Conservation (phyloP, 2,888 invertebrate genomes). For the Eristalinus aeneus region DNA sequence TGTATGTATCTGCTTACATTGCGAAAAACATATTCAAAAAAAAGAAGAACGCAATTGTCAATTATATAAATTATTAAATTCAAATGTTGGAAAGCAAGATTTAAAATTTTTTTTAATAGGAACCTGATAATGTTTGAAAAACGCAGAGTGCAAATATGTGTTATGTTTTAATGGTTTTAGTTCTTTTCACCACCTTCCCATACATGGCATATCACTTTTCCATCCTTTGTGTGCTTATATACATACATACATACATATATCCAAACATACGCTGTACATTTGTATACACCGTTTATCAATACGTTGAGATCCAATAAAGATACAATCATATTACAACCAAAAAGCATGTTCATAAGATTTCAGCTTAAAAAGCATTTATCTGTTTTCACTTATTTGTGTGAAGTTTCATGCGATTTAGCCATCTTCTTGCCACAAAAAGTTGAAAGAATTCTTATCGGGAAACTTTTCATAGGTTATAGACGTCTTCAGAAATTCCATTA, state of each 20-base stretch:
- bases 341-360: conserved; percentile 60
- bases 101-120: too few species aligned
- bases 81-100: too few species aligned
- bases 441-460: conserved; percentile 23
- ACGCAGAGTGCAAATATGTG: too few species aligned
- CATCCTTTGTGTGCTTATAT: not conserved
- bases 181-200: too few species aligned
- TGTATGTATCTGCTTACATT: too few species aligned
- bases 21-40: too few species aligned
- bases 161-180: too few species aligned
- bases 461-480: conserved; percentile 49
- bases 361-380: conserved; percentile 64
- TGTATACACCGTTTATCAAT: not conserved
- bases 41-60: too few species aligned
- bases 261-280: too few species aligned
- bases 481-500: conserved; percentile 47
- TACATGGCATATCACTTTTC: too few species aligned
- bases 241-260: not conserved
- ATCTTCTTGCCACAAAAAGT: conserved; percentile 48
- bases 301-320: not conserved
- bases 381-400: conserved; percentile 51
- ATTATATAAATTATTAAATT: too few species aligned
- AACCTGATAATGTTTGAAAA: too few species aligned
- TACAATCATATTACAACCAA: conserved; percentile 41
- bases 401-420: conserved; percentile 40